Percentiles rank a stretch among this genome's conserved stretches.
phyloP scores from a whole-genome alignment of 2,888 invertebrate genomes.

The Napeogenes sylphis region DNA sequence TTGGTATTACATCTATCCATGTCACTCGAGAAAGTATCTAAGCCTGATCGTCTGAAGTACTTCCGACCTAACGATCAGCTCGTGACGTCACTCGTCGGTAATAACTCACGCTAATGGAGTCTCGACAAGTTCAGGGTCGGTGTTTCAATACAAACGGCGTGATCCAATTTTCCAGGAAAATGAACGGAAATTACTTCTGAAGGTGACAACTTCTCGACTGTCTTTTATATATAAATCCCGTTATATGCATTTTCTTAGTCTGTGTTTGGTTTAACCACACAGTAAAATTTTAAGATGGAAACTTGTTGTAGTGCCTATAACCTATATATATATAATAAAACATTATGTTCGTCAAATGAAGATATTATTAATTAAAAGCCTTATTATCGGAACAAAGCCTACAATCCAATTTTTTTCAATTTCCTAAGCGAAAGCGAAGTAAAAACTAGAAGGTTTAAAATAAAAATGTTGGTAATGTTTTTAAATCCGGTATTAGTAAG shows the following conservation, averaged over 20 bases:
- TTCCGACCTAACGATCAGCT: conserved; percentile 8
- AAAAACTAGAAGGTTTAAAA: neutral
- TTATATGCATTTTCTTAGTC: no score
- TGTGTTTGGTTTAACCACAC: no score
- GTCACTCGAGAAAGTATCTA: no score
- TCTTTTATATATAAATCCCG: neutral
- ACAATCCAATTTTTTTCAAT: no score
- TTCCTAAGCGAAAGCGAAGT: neutral
- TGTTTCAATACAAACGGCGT: conserved; percentile 13
- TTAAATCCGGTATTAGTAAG: neutral
- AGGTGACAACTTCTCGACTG: neutral
- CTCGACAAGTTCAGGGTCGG: conserved; percentile 27
- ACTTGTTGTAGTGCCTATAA: no score
- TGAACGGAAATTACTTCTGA: neutral
- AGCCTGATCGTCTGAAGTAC: neutral
- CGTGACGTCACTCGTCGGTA: conserved; percentile 12
- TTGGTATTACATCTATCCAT: no score
- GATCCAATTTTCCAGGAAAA: neutral
- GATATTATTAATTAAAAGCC: neutral
- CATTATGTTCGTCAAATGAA: neutral
- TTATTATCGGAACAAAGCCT: no score
- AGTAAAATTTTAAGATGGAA: no score
- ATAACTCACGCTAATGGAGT: conserved; percentile 15
- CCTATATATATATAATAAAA: no score
- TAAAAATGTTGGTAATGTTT: neutral